Evolutionary conservation across 2,113 vertebrate species (phyloP), one percentile per base, ranked within the genome.

Genomic region (Rostratula benghalensis): DNA sequence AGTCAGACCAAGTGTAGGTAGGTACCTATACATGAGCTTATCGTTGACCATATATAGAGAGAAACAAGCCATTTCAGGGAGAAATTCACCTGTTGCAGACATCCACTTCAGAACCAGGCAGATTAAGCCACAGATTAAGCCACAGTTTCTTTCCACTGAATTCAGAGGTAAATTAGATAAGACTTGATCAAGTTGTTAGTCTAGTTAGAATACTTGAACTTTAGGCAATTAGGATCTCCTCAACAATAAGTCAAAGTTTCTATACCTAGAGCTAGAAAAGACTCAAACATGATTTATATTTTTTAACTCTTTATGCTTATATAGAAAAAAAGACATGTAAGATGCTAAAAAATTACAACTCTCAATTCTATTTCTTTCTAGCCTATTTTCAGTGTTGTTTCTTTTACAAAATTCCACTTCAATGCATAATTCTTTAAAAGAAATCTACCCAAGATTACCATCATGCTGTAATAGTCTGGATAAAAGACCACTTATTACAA

Each of bases 401-500:
- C 28, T 83, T 39, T 8, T 63, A 86, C 50, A 43, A 73, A 59
- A 19, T 89, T 84, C 43, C 56, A 68, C 45, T 93, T 71, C 46
- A 78, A 13, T 18, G 3, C 30, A 59, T 71, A 51, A 2, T 9
- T 71, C 67, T 86, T 92, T 89, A 21, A 83, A 95, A 83, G 30
- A 84, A 92, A 74, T 63, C 27, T 76, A 56, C 70, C 13, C 30
- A 37, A 65, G 39, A 48, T 56, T 67, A 77, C 39, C 16, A 53
- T 14, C 45, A 6, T 50, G 77, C 46, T 75, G 22, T 65, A 77
- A 33, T 8, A 82, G 17, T 54, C 51, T 75, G 37, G 69, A 91
- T 91, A n/a, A 93, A 91, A 91, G 19, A 60, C 14, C 54, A 91
- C 63, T 89, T 89, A n/a, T 87, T 92, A 74, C 35, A 73, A 93